Evolutionary conservation across 2,888 invertebrate genomes (phyloP).

Genomic region (Melanargia galathea): DNA sequence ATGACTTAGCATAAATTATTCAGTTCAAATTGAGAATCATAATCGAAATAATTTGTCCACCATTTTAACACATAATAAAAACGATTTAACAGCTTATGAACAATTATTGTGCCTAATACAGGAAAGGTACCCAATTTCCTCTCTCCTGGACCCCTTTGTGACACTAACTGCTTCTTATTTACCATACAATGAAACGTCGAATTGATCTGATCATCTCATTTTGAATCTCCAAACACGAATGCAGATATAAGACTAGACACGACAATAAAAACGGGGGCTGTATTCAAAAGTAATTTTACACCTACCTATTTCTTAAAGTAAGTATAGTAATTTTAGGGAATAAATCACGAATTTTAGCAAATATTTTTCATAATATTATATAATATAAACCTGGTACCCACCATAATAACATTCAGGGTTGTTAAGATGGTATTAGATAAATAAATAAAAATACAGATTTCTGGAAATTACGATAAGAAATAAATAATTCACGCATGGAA

Average conservation of each 20-base stretch:
- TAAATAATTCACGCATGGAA: too few relatives aligned
- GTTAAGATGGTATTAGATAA: too few relatives aligned
- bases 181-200: slow-evolving; percentile 51
- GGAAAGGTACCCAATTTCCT: slow-evolving; percentile 50
- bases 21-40: slow-evolving; percentile 8
- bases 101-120: slow-evolving; percentile 41
- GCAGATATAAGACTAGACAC: slow-evolving; percentile 25
- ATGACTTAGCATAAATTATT: too few relatives aligned
- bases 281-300: neutral
- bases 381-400: too few relatives aligned
- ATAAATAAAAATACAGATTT: too few relatives aligned
- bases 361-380: too few relatives aligned
- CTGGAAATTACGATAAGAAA: too few relatives aligned
- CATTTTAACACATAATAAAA: slow-evolving; percentile 20
- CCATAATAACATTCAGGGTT: too few relatives aligned
- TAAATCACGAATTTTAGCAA: neutral
- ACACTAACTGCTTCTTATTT: slow-evolving; percentile 47
- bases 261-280: neutral
- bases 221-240: slow-evolving; percentile 38
- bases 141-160: slow-evolving; percentile 44
- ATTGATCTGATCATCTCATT: slow-evolving; percentile 49
- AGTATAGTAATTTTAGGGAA: neutral
- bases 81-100: slow-evolving; percentile 37
- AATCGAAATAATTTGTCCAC: slow-evolving; percentile 10
- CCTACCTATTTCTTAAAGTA: too few relatives aligned